Percentiles rank a stretch among this genome's conserved stretches.
phyloP scores from a whole-genome alignment of 2,113 vertebrate species.

The Hyla sarda region DNA sequence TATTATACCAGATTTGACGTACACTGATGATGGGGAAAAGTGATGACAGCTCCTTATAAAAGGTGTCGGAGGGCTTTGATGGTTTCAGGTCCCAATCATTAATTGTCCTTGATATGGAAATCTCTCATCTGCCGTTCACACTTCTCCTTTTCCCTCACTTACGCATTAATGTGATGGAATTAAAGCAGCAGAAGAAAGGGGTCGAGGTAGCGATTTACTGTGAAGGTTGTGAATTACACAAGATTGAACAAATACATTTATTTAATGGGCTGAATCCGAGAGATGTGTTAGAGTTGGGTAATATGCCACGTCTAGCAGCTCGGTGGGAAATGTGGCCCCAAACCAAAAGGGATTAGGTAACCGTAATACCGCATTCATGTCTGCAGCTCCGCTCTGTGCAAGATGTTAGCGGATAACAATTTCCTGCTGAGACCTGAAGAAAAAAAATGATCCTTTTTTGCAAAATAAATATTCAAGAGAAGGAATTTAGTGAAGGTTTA shows the following conservation, averaged over 20 bases:
- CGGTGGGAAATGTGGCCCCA: slow-evolving; percentile 5
- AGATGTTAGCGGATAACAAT: not conserved
- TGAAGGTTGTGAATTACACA: slow-evolving; percentile 32
- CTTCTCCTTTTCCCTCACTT: slow-evolving; percentile 12
- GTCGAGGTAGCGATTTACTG: slow-evolving; percentile 19
- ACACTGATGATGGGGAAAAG: not conserved
- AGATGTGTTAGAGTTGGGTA: not conserved
- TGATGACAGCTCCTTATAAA: not conserved
- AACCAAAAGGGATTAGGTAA: slow-evolving; percentile 13
- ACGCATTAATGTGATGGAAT: slow-evolving; percentile 32
- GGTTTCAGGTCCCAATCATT: slow-evolving; percentile 33
- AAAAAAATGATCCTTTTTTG: not conserved
- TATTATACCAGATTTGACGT: not conserved
- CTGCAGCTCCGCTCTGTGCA: not conserved
- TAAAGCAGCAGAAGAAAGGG: not conserved
- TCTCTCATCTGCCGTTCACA: slow-evolving; percentile 16
- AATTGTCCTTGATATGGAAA: slow-evolving; percentile 41
- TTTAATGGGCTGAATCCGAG: slow-evolving; percentile 8
- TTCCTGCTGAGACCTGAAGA: not conserved
- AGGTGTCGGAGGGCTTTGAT: slow-evolving; percentile 10
- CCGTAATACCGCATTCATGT: not conserved
- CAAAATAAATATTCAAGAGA: not conserved
- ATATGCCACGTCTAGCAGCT: not conserved
- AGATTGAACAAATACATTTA: slow-evolving; percentile 37
- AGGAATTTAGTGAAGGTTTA: not conserved